phyloP scores from a whole-genome alignment of 2,888 invertebrate species.

The Diarsia mendica region DNA sequence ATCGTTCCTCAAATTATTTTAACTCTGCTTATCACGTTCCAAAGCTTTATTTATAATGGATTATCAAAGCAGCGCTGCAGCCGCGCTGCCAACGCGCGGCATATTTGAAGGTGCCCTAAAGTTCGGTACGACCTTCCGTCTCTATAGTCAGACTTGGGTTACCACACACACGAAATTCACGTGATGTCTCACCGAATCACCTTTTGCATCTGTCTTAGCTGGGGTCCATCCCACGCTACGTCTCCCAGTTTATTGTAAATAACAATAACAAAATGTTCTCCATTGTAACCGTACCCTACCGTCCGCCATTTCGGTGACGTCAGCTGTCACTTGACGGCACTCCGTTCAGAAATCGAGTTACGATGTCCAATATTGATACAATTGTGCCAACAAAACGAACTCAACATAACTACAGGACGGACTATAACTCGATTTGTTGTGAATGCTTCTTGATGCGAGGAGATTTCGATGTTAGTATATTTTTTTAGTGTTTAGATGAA shows the following conservation, averaged over 20 bases:
- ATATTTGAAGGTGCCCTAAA: too few species aligned
- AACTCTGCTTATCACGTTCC: background rate
- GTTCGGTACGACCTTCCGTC: accelerated
- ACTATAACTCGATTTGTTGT: slow-evolving; percentile 79
- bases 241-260: slow-evolving; percentile 12
- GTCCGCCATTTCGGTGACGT: slow-evolving; percentile 70
- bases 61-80: too few species aligned
- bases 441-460: slow-evolving; percentile 72
- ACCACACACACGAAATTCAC: background rate
- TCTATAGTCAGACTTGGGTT: background rate
- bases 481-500: background rate
- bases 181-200: background rate
- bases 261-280: slow-evolving; percentile 25
- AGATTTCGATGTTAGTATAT: slow-evolving; percentile 42
- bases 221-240: background rate
- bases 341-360: slow-evolving; percentile 83
- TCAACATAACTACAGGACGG: slow-evolving; percentile 78
- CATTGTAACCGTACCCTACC: slow-evolving; percentile 38
- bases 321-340: slow-evolving; percentile 78
- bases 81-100: too few species aligned
- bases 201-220: background rate
- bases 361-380: slow-evolving; percentile 87
- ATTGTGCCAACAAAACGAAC: slow-evolving; percentile 85
- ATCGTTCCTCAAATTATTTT: background rate
- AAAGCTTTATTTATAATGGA: too few species aligned